Base-by-base conservation (phyloP, 2,113 vertebrate genomes). In the Piprites chloris region DNA sequence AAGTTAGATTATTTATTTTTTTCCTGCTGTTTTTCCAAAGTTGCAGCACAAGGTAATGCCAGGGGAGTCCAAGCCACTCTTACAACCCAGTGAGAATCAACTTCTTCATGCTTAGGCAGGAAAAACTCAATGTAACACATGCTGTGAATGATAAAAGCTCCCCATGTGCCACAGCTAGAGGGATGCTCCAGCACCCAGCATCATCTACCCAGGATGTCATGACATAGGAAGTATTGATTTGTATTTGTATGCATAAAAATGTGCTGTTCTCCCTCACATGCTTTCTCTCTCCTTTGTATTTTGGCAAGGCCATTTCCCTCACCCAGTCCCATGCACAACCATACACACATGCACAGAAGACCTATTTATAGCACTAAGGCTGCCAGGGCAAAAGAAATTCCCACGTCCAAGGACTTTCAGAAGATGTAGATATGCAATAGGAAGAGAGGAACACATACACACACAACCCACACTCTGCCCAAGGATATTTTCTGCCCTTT, bases 111-210 rank as follows among this genome's bases (percentile, higher is more conserved):
- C 33, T 56, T 28, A 30, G 37, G 37, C 53, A 76, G 62, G 55
- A 83, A 76, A 96, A 85, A 27, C 16, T 76, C 59, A 76, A 26
- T 2, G 7, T 17, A 66, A 56, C 19, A 52, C 30, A 52, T 2
- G 6, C 28, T 1, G 3, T 21, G 37, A 73, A 58, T 37, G 39
- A 75, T 33, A 62, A 87, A 71, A 87, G 5, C 42, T 77, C 35
- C 15, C 47, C 0, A 0, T 0, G 2, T 63, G 32, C 56, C n/a
- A 22, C 0, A 1, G 62, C 65, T 55, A 9, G 12, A 17, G 19
- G 23, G 21, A 42, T 61, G 27, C 12, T 50, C 37, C 68, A 41
- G 55, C 2, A 2, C 39, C 63, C 50, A 26, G 32, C 62, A 63
- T 10, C 1, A 0, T n/a, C 66, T 37, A 7, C 30, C 14, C 61